These are phyloP conservation scores for Chamaea fasciata DNA, from an alignment of 2,113 vertebrate genomes.

Conservation along the genomic window DNA sequence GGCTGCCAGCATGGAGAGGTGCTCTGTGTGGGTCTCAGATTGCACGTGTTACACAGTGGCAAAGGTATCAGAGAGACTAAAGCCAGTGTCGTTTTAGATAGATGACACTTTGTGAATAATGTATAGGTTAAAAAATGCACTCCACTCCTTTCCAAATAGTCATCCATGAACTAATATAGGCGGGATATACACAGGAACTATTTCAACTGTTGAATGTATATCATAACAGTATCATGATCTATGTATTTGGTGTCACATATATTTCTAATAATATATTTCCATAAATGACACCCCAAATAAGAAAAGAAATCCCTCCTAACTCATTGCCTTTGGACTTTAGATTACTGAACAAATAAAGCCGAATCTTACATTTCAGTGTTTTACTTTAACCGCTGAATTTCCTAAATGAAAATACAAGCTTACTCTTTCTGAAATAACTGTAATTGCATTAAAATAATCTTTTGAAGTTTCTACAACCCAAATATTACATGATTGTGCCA, in stretches of 20 bases:
- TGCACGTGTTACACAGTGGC: neutral
- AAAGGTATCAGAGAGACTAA: neutral
- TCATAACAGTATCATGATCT: neutral
- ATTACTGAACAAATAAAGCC: neutral
- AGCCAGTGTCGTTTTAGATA: neutral
- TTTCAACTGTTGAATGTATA: neutral
- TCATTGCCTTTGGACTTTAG: neutral
- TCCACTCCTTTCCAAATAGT: neutral
- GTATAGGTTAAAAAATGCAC: neutral
- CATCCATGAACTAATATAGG: neutral
- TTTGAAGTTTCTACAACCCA: neutral
- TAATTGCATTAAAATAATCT: neutral
- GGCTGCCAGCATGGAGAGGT: neutral
- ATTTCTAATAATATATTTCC: neutral
- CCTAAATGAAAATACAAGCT: neutral
- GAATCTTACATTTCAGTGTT: neutral
- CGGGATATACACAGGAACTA: neutral
- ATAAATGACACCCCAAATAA: neutral
- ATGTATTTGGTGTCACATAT: neutral
- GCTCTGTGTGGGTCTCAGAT: neutral
- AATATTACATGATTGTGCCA: neutral
- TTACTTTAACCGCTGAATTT: neutral
- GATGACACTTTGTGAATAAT: neutral
- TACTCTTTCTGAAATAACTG: neutral
- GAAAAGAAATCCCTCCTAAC: neutral